phyloP scores from a whole-genome alignment of 1,140 invertebrate species.

The Propsilocerus akamusi region DNA sequence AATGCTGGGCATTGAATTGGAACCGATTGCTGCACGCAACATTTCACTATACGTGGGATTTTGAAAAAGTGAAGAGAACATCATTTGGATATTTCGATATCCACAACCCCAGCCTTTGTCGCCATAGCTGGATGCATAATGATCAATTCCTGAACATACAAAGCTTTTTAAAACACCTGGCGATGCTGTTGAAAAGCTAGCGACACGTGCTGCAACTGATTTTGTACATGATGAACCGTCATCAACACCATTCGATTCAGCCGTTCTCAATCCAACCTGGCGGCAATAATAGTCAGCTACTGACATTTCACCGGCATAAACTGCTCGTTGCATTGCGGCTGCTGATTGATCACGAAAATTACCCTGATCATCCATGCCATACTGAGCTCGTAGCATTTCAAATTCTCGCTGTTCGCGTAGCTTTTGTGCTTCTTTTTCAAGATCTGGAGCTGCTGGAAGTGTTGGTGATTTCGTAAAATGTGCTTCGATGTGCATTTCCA shows the following conservation, averaged over 20 bases:
- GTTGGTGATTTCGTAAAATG: constrained; percentile 31
- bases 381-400: constrained; percentile 59
- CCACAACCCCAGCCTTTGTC: constrained; percentile 84
- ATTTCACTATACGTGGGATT: constrained; percentile 50
- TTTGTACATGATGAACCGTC: constrained; percentile 59
- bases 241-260: constrained; percentile 60
- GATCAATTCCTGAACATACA: constrained; percentile 61
- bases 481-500: constrained; percentile 39
- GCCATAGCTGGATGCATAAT: constrained; percentile 72
- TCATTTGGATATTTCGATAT: constrained; percentile 79
- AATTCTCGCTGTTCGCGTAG: constrained; percentile 62
- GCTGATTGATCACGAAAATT: constrained; percentile 66
- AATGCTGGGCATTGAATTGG: constrained; percentile 57
- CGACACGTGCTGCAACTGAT: constrained; percentile 29
- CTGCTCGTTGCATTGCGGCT: constrained; percentile 63
- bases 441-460: constrained; percentile 13
- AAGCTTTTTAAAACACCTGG: constrained; percentile 46
- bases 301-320: constrained; percentile 66
- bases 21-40: constrained; percentile 34
- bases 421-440: constrained; percentile 48
- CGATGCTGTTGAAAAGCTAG: constrained; percentile 43
- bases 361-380: constrained; percentile 75
- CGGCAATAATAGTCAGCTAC: constrained; percentile 71
- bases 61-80: constrained; percentile 44
- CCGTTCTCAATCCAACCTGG: constrained; percentile 50